Evolutionary conservation across 2,797 vertebrate species (phyloP).

Genomic region (Heteromormyrus szaboi): DNA sequence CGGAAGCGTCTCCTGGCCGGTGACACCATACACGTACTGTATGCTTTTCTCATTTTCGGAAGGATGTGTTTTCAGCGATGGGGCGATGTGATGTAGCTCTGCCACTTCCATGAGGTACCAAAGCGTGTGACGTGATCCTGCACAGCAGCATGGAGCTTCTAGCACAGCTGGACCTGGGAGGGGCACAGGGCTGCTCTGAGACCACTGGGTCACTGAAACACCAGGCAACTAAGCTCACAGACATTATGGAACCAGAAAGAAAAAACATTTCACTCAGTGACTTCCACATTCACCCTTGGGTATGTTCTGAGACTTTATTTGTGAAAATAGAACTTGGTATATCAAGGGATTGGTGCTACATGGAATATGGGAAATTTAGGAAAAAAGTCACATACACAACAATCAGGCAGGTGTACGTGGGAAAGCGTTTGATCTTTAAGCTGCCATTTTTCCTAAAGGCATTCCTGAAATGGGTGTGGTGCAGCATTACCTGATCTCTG

Average conservation of each 20-base stretch:
- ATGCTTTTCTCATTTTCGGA: not conserved
- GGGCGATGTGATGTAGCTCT: not conserved
- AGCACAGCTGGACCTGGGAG: not conserved
- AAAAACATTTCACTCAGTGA: not conserved
- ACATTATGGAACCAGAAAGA: not conserved
- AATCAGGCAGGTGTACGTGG: slow-evolving; percentile 7
- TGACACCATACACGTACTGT: slow-evolving; percentile 26
- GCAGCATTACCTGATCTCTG: not conserved
- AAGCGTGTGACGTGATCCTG: not conserved
- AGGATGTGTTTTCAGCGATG: not conserved
- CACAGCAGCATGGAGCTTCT: not conserved
- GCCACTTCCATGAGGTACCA: not conserved
- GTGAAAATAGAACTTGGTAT: not conserved
- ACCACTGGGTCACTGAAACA: not conserved
- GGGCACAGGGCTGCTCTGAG: not conserved
- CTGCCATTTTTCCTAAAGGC: not conserved
- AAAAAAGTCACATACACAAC: not conserved
- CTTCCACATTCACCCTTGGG: not conserved
- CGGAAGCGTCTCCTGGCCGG: slow-evolving; percentile 42
- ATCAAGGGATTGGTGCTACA: not conserved
- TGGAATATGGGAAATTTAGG: not conserved
- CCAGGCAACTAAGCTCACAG: not conserved
- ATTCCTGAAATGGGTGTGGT: not conserved
- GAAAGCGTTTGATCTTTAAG: not conserved
- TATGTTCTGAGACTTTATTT: slow-evolving; percentile 1